Evolutionary conservation across 2,797 vertebrate genomes (phyloP).

Genomic region (Uromys caudimaculatus): DNA sequence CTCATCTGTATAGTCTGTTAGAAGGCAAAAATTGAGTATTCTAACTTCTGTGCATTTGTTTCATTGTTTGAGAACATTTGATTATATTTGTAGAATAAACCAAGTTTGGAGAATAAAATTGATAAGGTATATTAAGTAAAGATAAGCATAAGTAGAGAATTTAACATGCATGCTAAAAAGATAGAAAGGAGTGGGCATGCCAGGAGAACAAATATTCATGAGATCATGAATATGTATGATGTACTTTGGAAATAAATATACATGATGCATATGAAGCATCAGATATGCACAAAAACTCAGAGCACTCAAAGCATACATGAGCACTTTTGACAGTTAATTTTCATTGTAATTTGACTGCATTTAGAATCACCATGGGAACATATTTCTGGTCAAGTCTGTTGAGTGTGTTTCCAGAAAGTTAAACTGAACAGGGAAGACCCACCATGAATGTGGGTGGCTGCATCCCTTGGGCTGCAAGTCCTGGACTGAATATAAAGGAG

Average conservation of each 20-base stretch:
- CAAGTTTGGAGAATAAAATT: neutral
- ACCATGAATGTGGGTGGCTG: neutral
- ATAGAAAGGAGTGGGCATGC: neutral
- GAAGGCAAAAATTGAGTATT: neutral
- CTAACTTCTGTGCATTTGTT: neutral
- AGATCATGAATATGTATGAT: neutral
- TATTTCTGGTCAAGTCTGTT: neutral
- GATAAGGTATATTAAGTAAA: neutral
- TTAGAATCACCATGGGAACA: neutral
- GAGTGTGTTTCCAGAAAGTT: neutral
- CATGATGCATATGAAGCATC: neutral
- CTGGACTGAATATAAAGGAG: neutral
- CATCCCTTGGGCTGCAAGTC: neutral
- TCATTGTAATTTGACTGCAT: neutral
- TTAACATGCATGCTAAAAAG: neutral
- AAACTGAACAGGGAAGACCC: neutral
- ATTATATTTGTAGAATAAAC: neutral
- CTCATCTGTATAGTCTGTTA: neutral
- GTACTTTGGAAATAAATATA: neutral
- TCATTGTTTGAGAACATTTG: neutral
- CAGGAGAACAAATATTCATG: neutral
- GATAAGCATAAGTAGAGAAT: neutral
- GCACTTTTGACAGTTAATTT: neutral
- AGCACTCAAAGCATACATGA: neutral
- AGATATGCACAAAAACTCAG: neutral